Conservation (phyloP, 2,797 vertebrate species). For the Hozukius guyotensis region DNA sequence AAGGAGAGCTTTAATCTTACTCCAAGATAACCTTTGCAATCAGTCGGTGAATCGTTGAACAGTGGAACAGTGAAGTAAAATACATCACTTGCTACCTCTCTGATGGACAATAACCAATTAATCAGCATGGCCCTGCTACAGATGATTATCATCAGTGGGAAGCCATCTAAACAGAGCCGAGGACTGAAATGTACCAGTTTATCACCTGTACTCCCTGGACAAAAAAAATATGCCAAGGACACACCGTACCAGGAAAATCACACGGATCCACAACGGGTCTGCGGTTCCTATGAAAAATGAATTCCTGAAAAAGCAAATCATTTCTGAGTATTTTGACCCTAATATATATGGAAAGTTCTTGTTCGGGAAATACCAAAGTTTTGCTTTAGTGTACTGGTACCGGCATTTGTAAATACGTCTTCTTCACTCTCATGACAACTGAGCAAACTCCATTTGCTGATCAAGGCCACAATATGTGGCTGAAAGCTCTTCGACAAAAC, state of each 20-base stretch:
- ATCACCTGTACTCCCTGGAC: slow-evolving; percentile 27
- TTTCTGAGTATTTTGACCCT: background rate
- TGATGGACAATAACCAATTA: slow-evolving; percentile 76
- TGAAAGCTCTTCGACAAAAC: background rate
- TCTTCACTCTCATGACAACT: background rate
- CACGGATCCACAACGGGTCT: background rate
- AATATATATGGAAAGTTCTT: background rate
- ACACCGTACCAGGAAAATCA: slow-evolving; percentile 4
- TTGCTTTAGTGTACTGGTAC: background rate
- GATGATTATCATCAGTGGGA: slow-evolving; percentile 69
- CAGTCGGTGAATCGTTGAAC: slow-evolving; percentile 39
- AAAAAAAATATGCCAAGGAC: slow-evolving; percentile 41
- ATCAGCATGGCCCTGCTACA: slow-evolving; percentile 48
- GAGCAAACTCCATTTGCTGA: background rate
- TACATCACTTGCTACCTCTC: slow-evolving; percentile 36
- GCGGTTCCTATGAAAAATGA: slow-evolving; percentile 17
- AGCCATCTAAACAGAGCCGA: slow-evolving; percentile 42
- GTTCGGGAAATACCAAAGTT: background rate
- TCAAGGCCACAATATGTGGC: background rate
- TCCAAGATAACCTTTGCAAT: slow-evolving; percentile 66
- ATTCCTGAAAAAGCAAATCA: slow-evolving; percentile 8
- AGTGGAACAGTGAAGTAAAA: slow-evolving; percentile 51
- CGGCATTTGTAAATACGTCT: background rate
- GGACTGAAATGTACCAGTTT: slow-evolving; percentile 43
- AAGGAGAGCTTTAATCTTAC: slow-evolving; percentile 34